Evolutionary conservation across 2,888 invertebrate genomes (phyloP), one percentile per base, ranked within the genome.

Genomic region (Conus canariensis): DNA sequence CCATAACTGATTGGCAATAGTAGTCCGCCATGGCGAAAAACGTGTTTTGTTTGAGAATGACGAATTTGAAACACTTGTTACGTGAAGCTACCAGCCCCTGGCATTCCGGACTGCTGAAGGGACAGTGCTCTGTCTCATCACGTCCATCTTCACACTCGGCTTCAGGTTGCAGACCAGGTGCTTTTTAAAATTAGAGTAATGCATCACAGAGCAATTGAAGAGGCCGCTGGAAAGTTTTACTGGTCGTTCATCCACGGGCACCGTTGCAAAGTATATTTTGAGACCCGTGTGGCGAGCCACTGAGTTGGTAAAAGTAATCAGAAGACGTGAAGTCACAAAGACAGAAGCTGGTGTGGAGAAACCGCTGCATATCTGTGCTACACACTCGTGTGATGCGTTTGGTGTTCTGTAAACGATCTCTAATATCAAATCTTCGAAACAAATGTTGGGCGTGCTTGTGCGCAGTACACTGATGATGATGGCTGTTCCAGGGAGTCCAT

Each of bases 111-210:
- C 60, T 60, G 60, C 85, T 85, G 85, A 60, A 85, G 59, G 85
- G 60, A 85, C 85, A 85, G 85, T 60, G 60, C 22, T 85, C 85
- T 60, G 85, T 60, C 12, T 88, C 88, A 30, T 88, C 88, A 60
- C 80, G 60, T 30, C 82, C 88, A 7, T 64, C 82, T 3, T 88
- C 77, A 80, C 88, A 88, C 64, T 88, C 88, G 30, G 16, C 82
- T 80, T 77, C 64, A 82, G 22, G 82, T 88, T 82, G 30, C 88
- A 88, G 22, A 82, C 67, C 82, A 88, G 82, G 56, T 88, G 88
- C 10, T 60, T 59, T 22, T 64, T 19, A 19, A 88, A 88, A 1
- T 10, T 30, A 9, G 60, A 60, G 64, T 88, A 88, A 25, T 45
- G 30, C 8, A 16, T 12, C 22, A 88, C 80, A 12, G 64, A 82